A percentile compares a stretch with the other conserved stretches of the same genome.
Evolutionary conservation across 2,113 vertebrate genomes (phyloP).

Genomic region (Nannospalax galili): DNA sequence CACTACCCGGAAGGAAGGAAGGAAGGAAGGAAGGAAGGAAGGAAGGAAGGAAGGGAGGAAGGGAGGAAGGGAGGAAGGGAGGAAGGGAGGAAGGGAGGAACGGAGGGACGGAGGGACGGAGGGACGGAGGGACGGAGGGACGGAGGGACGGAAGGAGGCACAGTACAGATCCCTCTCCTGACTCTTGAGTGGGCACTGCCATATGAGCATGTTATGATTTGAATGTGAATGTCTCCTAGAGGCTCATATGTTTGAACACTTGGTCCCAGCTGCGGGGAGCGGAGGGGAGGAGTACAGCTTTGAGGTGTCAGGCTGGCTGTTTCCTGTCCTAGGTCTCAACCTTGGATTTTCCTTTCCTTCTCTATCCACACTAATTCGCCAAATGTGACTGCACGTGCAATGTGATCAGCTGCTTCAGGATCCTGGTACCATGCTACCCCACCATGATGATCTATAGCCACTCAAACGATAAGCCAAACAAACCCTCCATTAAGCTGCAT

Average conservation of each 20-base stretch:
- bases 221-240: neutral
- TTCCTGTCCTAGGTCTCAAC: neutral
- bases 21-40: neutral
- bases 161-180: too few species aligned
- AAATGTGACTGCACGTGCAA: neutral
- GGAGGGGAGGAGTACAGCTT: too few species aligned
- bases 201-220: neutral
- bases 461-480: neutral
- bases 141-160: neutral
- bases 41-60: neutral
- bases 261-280: neutral
- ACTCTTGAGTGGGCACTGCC: too few species aligned
- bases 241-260: neutral
- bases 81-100: too few species aligned
- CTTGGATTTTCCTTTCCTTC: neutral
- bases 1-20: neutral
- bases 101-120: accelerated
- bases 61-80: neutral
- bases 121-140: too few species aligned
- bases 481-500: neutral
- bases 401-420: too few species aligned
- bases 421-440: too few species aligned
- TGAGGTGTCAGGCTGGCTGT: neutral
- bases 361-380: neutral
- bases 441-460: neutral